A percentile compares a stretch with the other conserved stretches of the same genome.
These are phyloP conservation scores for Sinocyclocheilus rhinocerous DNA, from an alignment of 2,113 vertebrate genomes.

Conservation along the genomic window DNA sequence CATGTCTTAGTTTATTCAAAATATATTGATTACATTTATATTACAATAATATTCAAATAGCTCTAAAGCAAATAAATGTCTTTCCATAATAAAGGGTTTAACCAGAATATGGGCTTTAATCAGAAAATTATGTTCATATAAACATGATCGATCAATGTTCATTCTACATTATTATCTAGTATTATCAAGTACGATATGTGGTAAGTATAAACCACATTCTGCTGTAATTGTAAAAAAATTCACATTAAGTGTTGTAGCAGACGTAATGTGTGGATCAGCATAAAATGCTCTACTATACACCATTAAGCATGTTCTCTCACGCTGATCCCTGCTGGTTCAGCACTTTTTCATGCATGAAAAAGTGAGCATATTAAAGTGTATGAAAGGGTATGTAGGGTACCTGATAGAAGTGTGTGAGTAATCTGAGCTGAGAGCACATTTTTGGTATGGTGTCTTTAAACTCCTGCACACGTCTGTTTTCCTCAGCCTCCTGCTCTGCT, in stretches of 20 bases:
- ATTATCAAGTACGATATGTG: background rate
- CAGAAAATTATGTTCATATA: background rate
- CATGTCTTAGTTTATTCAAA: background rate
- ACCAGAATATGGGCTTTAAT: background rate
- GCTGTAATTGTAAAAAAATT: background rate
- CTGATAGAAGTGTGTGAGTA: constrained; percentile 97
- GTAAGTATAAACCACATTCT: background rate
- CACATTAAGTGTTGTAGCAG: background rate
- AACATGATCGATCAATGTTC: background rate
- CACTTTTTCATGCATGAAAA: background rate
- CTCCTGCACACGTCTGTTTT: constrained; percentile 83
- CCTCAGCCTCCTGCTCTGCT: constrained; percentile 85
- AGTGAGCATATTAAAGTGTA: background rate
- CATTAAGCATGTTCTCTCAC: background rate
- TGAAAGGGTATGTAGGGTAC: constrained; percentile 66
- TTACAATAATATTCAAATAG: background rate
- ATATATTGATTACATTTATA: background rate
- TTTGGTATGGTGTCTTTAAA: constrained; percentile 92
- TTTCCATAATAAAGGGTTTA: background rate
- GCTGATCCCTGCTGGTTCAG: background rate
- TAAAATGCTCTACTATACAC: constrained; percentile 17
- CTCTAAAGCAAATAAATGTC: background rate
- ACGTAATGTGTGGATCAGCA: background rate
- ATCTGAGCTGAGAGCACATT: constrained; percentile 91
- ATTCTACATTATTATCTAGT: background rate